Evolutionary conservation across 2,113 vertebrate species (phyloP).

Genomic region (Spea multiplicata): DNA sequence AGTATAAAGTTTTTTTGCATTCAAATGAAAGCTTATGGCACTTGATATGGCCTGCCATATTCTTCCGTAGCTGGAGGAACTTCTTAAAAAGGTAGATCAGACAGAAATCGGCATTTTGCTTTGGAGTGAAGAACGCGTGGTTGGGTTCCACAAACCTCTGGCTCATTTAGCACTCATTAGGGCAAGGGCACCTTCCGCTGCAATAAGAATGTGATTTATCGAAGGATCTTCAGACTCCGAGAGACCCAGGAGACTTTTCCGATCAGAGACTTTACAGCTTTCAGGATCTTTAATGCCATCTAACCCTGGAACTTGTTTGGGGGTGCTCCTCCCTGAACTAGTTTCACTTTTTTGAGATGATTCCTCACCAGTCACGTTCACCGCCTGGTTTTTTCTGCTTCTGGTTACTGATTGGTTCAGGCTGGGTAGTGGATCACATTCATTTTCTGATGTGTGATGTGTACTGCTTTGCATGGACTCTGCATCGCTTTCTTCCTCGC

Average conservation of each 20-base stretch:
- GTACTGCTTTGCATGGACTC: slow-evolving; percentile 78
- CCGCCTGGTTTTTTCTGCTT: slow-evolving; percentile 55
- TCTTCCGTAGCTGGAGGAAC: slow-evolving; percentile 26
- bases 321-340: slow-evolving; percentile 32
- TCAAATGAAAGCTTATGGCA: slow-evolving; percentile 68
- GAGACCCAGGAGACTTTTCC: slow-evolving; percentile 54
- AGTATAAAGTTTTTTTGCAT: slow-evolving; percentile 57
- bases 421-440: slow-evolving; percentile 58
- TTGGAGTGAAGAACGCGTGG: not conserved
- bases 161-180: slow-evolving; percentile 81
- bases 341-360: not conserved
- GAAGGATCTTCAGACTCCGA: slow-evolving; percentile 68
- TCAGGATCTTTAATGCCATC: slow-evolving; percentile 53
- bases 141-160: not conserved
- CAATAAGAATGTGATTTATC: slow-evolving; percentile 68
- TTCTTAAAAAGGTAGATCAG: not conserved
- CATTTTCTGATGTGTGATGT: slow-evolving; percentile 75
- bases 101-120: not conserved
- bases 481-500: slow-evolving; percentile 74
- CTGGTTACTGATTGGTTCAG: slow-evolving; percentile 45
- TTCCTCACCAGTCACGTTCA: slow-evolving; percentile 53
- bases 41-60: slow-evolving; percentile 52
- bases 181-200: slow-evolving; percentile 61
- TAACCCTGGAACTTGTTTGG: slow-evolving; percentile 50
- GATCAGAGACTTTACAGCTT: slow-evolving; percentile 48